These are phyloP conservation scores for Leguminivora glycinivorella DNA, from an alignment of 1,140 invertebrate genomes.

Conservation along the genomic window DNA sequence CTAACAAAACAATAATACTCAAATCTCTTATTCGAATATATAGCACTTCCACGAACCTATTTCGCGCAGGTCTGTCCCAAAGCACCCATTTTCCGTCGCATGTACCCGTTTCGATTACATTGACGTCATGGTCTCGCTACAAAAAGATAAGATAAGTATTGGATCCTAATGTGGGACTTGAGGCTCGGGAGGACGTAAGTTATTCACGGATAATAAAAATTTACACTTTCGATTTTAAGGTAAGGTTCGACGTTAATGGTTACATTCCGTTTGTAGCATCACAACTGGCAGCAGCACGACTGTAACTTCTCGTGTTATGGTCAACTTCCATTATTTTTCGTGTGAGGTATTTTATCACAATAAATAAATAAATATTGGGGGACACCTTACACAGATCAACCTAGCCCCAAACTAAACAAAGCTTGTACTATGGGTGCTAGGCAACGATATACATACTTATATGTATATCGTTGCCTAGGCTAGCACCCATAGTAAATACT, in stretches of 20 bases:
- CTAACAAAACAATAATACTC: too few species aligned
- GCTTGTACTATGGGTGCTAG: too few species aligned
- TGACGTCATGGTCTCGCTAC: slow-evolving; percentile 51
- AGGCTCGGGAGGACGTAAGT: slow-evolving; percentile 48
- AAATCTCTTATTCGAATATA: background rate
- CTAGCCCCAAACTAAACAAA: too few species aligned
- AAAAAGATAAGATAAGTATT: slow-evolving; percentile 69
- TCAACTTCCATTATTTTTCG: too few species aligned
- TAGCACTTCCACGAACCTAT: slow-evolving; percentile 3
- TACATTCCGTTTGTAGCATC: slow-evolving; percentile 22
- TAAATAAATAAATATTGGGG: too few species aligned
- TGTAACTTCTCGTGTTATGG: too few species aligned
- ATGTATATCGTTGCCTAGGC: too few species aligned
- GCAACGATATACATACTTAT: too few species aligned
- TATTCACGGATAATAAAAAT: slow-evolving; percentile 42
- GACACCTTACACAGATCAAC: too few species aligned
- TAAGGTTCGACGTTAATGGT: slow-evolving; percentile 12
- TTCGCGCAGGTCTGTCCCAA: slow-evolving; percentile 35
- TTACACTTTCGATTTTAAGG: slow-evolving; percentile 22
- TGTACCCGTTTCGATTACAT: slow-evolving; percentile 59
- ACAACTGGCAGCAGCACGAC: too few species aligned
- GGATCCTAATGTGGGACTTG: slow-evolving; percentile 52
- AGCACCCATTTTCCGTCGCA: slow-evolving; percentile 44
- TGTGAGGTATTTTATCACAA: too few species aligned
- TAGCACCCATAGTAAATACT: too few species aligned